A percentile compares a stretch with the other conserved stretches of the same genome.
phyloP scores from a whole-genome alignment of 2,888 invertebrate genomes.

The Antitype chi region DNA sequence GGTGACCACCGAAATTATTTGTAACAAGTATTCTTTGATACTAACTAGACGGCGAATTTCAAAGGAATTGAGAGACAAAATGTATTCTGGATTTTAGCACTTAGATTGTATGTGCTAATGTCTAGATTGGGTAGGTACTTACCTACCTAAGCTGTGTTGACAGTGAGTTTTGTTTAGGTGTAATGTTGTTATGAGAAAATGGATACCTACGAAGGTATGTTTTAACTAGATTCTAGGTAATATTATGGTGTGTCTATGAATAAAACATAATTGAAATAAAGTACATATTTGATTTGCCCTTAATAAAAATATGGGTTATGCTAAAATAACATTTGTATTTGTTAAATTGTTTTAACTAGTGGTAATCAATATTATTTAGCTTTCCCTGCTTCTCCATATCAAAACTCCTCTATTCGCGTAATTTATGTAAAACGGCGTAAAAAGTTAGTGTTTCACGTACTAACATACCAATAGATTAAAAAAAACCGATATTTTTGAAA shows the following conservation, averaged over 20 bases:
- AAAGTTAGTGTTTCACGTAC: too few species aligned
- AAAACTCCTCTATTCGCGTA: too few species aligned
- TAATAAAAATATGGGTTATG: not conserved
- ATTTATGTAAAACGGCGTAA: too few species aligned
- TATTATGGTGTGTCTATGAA: not conserved
- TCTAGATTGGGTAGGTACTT: conserved; percentile 16
- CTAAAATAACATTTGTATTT: not conserved
- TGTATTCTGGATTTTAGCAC: conserved; percentile 52
- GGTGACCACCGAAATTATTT: conserved; percentile 23
- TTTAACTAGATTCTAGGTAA: not conserved
- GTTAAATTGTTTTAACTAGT: not conserved
- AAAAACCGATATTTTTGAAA: not conserved
- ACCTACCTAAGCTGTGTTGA: conserved; percentile 10
- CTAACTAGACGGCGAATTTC: not conserved
- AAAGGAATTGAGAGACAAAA: conserved; percentile 18
- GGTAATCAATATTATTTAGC: too few species aligned
- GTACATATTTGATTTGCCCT: not conserved
- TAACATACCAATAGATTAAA: too few species aligned
- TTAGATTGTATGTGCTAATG: conserved; percentile 50
- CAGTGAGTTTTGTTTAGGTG: conserved; percentile 2
- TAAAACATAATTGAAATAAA: not conserved
- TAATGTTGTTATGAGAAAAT: not conserved
- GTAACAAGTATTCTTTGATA: conserved; percentile 23
- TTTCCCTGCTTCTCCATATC: too few species aligned
- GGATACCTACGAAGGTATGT: not conserved